Conservation (phyloP, 2,888 invertebrate species). For the Malthinus seriepunctatus region DNA sequence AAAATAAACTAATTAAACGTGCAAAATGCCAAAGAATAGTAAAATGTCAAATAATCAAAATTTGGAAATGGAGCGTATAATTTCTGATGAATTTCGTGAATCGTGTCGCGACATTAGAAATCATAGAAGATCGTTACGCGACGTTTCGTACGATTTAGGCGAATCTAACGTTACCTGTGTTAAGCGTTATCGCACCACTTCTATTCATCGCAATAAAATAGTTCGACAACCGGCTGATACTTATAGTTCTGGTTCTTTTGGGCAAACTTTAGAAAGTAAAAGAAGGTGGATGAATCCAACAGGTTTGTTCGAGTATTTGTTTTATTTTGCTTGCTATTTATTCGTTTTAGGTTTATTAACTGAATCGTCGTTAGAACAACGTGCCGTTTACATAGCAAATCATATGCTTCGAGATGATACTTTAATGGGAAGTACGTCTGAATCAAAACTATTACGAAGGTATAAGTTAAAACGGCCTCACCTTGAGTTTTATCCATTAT, state of each 20-base stretch:
- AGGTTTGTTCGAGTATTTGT: slow-evolving; percentile 14
- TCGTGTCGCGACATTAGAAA: too few species aligned
- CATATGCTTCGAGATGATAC: slow-evolving; percentile 67
- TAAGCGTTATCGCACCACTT: slow-evolving; percentile 27
- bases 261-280: slow-evolving; percentile 27
- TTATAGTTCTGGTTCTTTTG: slow-evolving; percentile 13
- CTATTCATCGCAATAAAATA: slow-evolving; percentile 32
- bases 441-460: slow-evolving; percentile 66
- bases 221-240: slow-evolving; percentile 6
- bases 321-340: not conserved
- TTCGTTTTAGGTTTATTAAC: slow-evolving; percentile 1
- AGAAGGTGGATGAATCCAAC: slow-evolving; percentile 29
- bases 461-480: slow-evolving; percentile 46
- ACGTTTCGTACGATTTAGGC: not conserved
- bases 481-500: too few species aligned
- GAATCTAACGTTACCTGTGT: not conserved
- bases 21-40: too few species aligned
- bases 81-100: too few species aligned
- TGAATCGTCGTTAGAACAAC: slow-evolving; percentile 43
- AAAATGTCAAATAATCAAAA: too few species aligned
- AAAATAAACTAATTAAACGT: too few species aligned
- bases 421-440: slow-evolving; percentile 68
- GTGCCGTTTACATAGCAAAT: slow-evolving; percentile 65
- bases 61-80: too few species aligned
- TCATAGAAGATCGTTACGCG: too few species aligned